A percentile compares a stretch with the other conserved stretches of the same genome.
Conservation (phyloP, 2,113 vertebrate species). For the Ramphastos sulfuratus region DNA sequence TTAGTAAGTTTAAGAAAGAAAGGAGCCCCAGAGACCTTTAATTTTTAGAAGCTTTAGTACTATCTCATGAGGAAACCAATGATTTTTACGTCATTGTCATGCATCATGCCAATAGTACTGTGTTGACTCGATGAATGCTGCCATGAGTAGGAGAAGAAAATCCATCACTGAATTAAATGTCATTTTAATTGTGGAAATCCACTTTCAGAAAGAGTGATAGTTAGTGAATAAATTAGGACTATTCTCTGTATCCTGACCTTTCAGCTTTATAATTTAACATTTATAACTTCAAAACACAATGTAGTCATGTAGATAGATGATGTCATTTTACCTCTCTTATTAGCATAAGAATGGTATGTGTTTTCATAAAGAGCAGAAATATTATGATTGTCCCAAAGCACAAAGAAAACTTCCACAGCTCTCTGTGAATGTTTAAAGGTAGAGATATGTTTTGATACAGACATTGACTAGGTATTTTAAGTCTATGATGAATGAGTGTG, state of each 20-base stretch:
- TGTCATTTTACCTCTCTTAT: background rate
- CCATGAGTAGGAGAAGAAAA: background rate
- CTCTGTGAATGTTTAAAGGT: background rate
- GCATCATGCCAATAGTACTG: background rate
- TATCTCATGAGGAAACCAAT: background rate
- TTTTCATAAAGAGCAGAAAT: background rate
- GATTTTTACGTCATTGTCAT: background rate
- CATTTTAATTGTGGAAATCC: background rate
- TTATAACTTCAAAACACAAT: background rate
- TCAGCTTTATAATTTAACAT: background rate
- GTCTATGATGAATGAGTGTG: background rate
- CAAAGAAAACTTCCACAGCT: background rate
- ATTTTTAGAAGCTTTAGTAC: background rate
- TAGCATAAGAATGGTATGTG: background rate
- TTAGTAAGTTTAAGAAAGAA: background rate
- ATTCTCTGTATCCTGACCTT: background rate
- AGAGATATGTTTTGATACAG: background rate
- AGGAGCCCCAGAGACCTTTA: rapidly evolving
- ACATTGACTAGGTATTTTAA: background rate
- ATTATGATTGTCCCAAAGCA: background rate
- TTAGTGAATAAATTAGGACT: background rate
- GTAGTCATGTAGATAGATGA: background rate
- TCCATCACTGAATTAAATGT: background rate
- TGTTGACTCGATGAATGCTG: background rate
- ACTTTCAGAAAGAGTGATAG: background rate